Evolutionary conservation across 2,888 invertebrate species (phyloP).

Genomic region (Agriopis aurantiaria): DNA sequence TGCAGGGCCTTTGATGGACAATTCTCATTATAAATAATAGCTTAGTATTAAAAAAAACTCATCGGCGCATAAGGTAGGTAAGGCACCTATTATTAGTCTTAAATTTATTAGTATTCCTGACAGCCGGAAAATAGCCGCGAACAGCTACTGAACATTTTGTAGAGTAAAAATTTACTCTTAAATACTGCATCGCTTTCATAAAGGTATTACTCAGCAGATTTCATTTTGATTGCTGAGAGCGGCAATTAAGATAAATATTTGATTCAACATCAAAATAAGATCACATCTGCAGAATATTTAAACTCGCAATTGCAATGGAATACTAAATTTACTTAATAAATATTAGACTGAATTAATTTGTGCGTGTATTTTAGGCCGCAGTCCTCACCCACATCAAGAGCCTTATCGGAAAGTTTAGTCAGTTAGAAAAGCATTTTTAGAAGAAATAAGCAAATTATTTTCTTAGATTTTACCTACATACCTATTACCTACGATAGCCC

Average conservation of each 20-base stretch:
- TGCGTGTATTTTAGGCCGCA: constrained; percentile 23
- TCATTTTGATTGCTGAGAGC: constrained; percentile 30
- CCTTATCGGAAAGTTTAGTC: constrained; percentile 8
- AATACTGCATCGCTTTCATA: constrained; percentile 45
- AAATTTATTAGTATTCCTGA: too few relatives aligned
- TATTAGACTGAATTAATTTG: constrained; percentile 39
- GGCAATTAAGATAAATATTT: constrained; percentile 37
- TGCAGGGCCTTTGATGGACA: too few relatives aligned
- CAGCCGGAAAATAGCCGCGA: too few relatives aligned
- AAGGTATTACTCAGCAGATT: constrained; percentile 43
- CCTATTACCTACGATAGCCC: too few relatives aligned
- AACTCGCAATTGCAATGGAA: constrained; percentile 35
- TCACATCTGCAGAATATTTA: constrained; percentile 30
- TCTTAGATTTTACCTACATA: too few relatives aligned
- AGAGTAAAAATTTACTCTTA: background rate
- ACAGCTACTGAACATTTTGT: too few relatives aligned
- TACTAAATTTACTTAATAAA: constrained; percentile 36
- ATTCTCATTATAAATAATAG: too few relatives aligned
- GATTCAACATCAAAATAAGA: constrained; percentile 34
- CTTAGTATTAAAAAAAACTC: too few relatives aligned
- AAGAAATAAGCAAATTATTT: background rate
- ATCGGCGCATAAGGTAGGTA: too few relatives aligned
- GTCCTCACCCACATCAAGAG: constrained; percentile 30
- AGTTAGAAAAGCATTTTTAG: background rate
- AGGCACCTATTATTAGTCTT: too few relatives aligned